These are phyloP conservation scores for Drosophila kuntzei DNA, from an alignment of 2,888 invertebrate genomes.

Conservation along the genomic window DNA sequence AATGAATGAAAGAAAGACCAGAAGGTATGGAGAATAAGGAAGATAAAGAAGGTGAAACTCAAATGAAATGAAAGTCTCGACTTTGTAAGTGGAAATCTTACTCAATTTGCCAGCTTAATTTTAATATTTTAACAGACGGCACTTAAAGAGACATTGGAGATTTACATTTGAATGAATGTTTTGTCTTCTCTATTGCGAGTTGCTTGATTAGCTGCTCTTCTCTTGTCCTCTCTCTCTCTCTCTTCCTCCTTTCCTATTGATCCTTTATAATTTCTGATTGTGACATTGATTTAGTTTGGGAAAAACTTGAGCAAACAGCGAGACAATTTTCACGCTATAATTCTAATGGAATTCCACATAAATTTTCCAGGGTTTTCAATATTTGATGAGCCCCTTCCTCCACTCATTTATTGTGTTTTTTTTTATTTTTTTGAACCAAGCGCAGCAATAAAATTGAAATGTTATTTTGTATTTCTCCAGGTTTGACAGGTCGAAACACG, in stretches of 20 bases:
- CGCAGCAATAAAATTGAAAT: conserved; percentile 75
- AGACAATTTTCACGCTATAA: conserved; percentile 74
- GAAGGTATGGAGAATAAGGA: neutral
- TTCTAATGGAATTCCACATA: conserved; percentile 80
- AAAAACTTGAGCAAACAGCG: conserved; percentile 13
- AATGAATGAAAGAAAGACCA: conserved; percentile 23
- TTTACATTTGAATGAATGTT: conserved; percentile 14
- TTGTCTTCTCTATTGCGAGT: conserved; percentile 1
- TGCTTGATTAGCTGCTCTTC: conserved; percentile 38
- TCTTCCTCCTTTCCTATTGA: neutral
- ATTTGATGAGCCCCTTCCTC: conserved; percentile 55
- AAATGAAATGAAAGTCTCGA: conserved; percentile 59
- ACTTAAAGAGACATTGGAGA: conserved; percentile 69
- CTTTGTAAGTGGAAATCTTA: conserved; percentile 52
- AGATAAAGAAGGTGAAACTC: conserved; percentile 22
- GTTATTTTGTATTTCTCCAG: conserved; percentile 45
- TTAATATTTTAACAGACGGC: conserved; percentile 57
- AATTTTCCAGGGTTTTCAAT: conserved; percentile 76
- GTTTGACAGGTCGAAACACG: conserved; percentile 25
- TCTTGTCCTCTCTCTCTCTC: neutral
- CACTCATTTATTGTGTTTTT: conserved; percentile 15
- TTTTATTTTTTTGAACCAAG: conserved; percentile 29
- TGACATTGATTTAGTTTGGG: conserved; percentile 41
- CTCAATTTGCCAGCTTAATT: conserved; percentile 59
- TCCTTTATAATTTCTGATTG: conserved; percentile 39